A percentile compares a stretch with the other conserved stretches of the same genome.
phyloP scores from a whole-genome alignment of 2,113 vertebrate species.

The Boulengeromyrus knoepffleri region DNA sequence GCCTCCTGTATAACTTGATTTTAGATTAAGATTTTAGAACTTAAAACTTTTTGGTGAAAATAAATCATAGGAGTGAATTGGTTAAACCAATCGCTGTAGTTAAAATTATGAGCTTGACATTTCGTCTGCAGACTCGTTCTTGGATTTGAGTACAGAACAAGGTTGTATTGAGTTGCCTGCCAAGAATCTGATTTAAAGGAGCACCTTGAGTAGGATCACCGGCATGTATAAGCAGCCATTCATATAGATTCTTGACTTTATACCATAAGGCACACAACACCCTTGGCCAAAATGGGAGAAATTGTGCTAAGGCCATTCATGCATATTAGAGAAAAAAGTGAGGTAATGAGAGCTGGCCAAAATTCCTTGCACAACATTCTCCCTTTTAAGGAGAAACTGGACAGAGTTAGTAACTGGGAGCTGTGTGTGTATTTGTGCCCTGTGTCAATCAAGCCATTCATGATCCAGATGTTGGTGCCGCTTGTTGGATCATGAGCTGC shows the following conservation, averaged over 20 bases:
- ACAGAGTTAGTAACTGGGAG: constrained; percentile 31
- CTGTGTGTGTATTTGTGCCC: constrained; percentile 39
- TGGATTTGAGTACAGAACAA: constrained; percentile 32
- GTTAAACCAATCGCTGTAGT: neutral
- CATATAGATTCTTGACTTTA: constrained; percentile 32
- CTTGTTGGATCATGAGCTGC: constrained; percentile 65
- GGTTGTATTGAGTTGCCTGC: constrained; percentile 18
- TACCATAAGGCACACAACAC: constrained; percentile 34
- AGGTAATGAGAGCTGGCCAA: constrained; percentile 10
- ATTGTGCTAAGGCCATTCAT: constrained; percentile 31
- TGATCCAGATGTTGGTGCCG: constrained; percentile 59
- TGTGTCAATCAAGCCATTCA: constrained; percentile 67
- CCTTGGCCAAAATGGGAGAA: constrained; percentile 41
- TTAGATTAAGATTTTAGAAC: neutral
- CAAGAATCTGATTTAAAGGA: constrained; percentile 24
- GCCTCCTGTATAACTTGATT: constrained; percentile 17
- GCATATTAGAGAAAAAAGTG: constrained; percentile 16
- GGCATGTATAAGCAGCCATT: constrained; percentile 23
- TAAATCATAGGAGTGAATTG: neutral
- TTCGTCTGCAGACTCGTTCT: constrained; percentile 21
- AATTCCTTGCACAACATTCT: constrained; percentile 33
- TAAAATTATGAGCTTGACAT: neutral
- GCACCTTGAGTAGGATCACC: constrained; percentile 30
- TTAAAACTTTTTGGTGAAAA: neutral
- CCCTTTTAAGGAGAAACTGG: constrained; percentile 6